phyloP scores from a whole-genome alignment of 1,140 invertebrate genomes.

The Drosophila nigrodunni region DNA sequence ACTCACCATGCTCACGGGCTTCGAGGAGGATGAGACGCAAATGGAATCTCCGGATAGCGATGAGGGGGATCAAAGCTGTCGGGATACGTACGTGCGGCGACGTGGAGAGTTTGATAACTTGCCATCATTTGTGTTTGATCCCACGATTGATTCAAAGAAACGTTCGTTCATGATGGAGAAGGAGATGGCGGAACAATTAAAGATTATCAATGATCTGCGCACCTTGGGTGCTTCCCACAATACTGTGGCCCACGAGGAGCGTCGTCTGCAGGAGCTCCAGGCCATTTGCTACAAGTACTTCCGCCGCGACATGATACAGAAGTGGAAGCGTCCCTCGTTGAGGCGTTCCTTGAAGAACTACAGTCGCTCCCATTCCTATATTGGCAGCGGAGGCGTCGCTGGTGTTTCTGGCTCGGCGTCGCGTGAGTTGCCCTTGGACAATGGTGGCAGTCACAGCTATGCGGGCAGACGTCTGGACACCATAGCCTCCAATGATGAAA shows the following conservation, averaged over 20 bases:
- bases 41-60: constrained; percentile 91
- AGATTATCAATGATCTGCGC: constrained; percentile 96
- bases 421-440: constrained; percentile 61
- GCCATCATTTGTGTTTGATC: constrained; percentile 94
- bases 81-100: constrained; percentile 85
- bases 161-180: constrained; percentile 97
- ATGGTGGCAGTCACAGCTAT: constrained; percentile 62
- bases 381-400: constrained; percentile 50
- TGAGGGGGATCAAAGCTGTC: constrained; percentile 87
- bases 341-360: constrained; percentile 74
- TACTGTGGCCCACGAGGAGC: constrained; percentile 96
- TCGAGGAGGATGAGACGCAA: constrained; percentile 92
- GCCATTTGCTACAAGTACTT: constrained; percentile 96
- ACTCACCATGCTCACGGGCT: constrained; percentile 95
- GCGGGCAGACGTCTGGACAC: constrained; percentile 71
- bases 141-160: constrained; percentile 93
- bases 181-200: constrained; percentile 98
- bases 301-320: constrained; percentile 86
- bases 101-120: constrained; percentile 88
- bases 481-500: constrained; percentile 82
- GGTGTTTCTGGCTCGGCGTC: constrained; percentile 31
- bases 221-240: constrained; percentile 95
- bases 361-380: constrained; percentile 79
- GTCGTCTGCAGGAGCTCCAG: constrained; percentile 95
- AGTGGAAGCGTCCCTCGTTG: constrained; percentile 80